A percentile compares a stretch with the other conserved stretches of the same genome.
phyloP scores from a whole-genome alignment of 2,888 invertebrate species.

The Heterodera filipjevi region DNA sequence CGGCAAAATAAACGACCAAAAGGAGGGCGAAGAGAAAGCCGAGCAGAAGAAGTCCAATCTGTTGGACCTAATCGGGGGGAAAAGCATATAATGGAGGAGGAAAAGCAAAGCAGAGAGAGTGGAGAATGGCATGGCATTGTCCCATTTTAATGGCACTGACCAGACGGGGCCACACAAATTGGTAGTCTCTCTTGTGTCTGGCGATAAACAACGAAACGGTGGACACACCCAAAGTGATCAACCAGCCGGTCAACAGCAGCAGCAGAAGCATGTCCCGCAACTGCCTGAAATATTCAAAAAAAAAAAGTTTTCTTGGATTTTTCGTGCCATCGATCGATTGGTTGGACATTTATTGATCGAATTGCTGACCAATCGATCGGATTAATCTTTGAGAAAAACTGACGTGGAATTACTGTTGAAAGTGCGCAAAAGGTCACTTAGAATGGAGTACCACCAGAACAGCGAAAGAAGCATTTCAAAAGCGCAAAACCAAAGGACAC shows the following conservation, averaged over 20 bases:
- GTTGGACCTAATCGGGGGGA: constrained; percentile 27
- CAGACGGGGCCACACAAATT: constrained; percentile 45
- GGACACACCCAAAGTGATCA: constrained; percentile 44
- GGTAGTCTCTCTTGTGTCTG: constrained; percentile 41
- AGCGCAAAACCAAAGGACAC: constrained; percentile 45
- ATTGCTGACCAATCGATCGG: constrained; percentile 1
- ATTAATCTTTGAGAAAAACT: background rate
- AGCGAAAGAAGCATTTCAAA: constrained; percentile 37
- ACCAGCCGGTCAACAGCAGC: constrained; percentile 43
- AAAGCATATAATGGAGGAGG: constrained; percentile 11
- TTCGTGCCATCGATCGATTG: background rate
- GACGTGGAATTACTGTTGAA: constrained; percentile 8
- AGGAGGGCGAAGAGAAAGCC: constrained; percentile 40
- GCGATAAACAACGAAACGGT: constrained; percentile 40
- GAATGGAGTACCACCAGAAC: constrained; percentile 30
- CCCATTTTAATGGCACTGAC: constrained; percentile 33
- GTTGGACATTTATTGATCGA: background rate
- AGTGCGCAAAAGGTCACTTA: constrained; percentile 28
- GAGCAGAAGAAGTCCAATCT: constrained; percentile 37
- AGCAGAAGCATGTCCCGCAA: constrained; percentile 41
- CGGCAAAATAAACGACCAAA: constrained; percentile 51
- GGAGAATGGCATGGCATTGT: too few species aligned
- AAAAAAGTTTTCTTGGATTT: background rate
- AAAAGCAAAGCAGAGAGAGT: too few species aligned
- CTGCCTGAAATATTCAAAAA: constrained; percentile 33